Evolutionary conservation across 1,140 invertebrate genomes (phyloP).

Genomic region (Drosophila tropicalis): DNA sequence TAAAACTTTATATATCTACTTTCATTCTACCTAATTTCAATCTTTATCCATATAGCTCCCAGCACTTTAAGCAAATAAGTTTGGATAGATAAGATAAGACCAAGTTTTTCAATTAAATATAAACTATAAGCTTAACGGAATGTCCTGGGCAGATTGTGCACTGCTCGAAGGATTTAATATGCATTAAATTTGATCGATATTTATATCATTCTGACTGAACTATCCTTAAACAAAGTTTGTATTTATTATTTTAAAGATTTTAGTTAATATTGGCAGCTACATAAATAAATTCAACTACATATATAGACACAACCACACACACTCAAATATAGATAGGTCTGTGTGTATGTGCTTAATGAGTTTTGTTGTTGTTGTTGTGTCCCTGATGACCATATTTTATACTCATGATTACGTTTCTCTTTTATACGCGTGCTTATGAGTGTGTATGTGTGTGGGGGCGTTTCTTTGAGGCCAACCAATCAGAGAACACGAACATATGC

Average conservation of each 20-base stretch:
- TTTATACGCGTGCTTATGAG: neutral
- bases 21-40: no score
- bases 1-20: no score
- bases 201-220: neutral
- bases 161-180: no score
- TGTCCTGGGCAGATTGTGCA: no score
- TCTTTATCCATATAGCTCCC: no score
- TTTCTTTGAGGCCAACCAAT: slow-evolving; percentile 6
- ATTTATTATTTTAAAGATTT: neutral
- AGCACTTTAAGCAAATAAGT: no score
- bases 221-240: neutral
- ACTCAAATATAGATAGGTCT: neutral
- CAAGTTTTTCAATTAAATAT: no score
- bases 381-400: slow-evolving; percentile 8
- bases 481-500: slow-evolving; percentile 2
- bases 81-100: no score
- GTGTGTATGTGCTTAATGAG: slow-evolving; percentile 2
- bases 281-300: neutral
- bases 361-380: neutral
- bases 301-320: neutral
- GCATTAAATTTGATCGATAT: neutral
- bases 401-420: slow-evolving; percentile 11
- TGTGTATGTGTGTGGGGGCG: neutral
- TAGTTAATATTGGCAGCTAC: neutral
- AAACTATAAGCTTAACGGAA: no score